Conservation (phyloP, 2,888 invertebrate genomes). For the Ceramica pisi region DNA sequence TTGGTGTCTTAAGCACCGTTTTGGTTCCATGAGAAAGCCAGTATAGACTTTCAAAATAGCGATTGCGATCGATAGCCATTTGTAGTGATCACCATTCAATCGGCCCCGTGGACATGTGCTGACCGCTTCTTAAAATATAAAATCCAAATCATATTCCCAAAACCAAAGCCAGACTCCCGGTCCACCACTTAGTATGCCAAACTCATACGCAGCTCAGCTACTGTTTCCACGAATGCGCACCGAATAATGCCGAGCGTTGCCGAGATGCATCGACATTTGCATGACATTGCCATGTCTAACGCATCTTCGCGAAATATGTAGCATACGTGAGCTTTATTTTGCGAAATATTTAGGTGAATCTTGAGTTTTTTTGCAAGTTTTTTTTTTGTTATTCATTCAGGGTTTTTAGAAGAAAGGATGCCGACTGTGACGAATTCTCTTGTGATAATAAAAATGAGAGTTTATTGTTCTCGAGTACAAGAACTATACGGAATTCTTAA, state of each 20-base stretch:
- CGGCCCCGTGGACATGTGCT: neutral
- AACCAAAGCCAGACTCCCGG: constrained; percentile 24
- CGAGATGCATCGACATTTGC: constrained; percentile 73
- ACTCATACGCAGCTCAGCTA: constrained; percentile 62
- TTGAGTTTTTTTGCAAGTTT: constrained; percentile 18
- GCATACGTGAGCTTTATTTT: constrained; percentile 52
- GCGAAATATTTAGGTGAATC: constrained; percentile 38
- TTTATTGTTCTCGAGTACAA: constrained; percentile 34
- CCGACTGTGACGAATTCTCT: constrained; percentile 30
- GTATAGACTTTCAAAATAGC: neutral
- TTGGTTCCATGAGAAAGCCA: too few relatives aligned
- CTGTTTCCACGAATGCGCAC: constrained; percentile 76
- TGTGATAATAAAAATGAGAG: constrained; percentile 27
- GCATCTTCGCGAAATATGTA: constrained; percentile 47
- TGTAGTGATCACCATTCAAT: too few relatives aligned
- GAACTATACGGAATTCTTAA: neutral
- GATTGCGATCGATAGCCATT: too few relatives aligned
- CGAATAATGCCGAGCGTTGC: constrained; percentile 71
- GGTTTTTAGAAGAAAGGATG: constrained; percentile 31
- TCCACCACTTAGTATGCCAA: constrained; percentile 53
- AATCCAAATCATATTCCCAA: neutral
- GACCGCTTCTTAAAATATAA: neutral
- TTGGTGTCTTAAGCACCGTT: too few relatives aligned
- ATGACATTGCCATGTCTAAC: constrained; percentile 49
- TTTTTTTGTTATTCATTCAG: constrained; percentile 46